These are phyloP conservation scores for Sebastes hubbsi DNA, from an alignment of 2,797 vertebrate genomes.

Conservation along the genomic window DNA sequence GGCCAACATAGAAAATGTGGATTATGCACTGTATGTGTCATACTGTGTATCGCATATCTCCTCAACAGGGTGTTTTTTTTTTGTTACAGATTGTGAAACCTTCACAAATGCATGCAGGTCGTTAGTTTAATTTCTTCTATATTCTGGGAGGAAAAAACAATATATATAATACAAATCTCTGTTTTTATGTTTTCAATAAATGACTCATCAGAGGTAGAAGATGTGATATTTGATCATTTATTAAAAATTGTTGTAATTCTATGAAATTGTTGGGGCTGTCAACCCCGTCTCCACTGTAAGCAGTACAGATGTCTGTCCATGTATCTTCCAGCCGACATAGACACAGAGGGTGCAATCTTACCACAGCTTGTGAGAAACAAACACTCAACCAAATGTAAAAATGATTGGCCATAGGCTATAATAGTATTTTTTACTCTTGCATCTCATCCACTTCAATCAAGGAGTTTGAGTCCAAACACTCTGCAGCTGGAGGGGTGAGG, in stretches of 20 bases:
- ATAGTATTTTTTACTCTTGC: constrained; percentile 18
- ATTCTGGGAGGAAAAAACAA: neutral
- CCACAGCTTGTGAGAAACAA: neutral
- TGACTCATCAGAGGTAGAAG: neutral
- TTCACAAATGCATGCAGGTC: neutral
- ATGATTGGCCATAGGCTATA: neutral
- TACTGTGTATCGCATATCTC: neutral
- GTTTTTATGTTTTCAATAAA: constrained; percentile 2
- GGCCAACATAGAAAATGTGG: neutral
- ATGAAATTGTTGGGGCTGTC: neutral
- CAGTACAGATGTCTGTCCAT: neutral
- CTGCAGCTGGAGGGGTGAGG: neutral
- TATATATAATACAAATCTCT: neutral
- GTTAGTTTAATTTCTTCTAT: neutral
- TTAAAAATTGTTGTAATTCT: constrained; percentile 3
- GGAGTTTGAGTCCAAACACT: constrained; percentile 34
- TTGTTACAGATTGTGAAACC: neutral
- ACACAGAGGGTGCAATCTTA: neutral
- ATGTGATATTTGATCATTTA: neutral
- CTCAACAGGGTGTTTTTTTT: neutral
- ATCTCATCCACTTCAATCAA: constrained; percentile 40
- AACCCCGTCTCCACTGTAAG: neutral
- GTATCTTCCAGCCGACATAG: neutral
- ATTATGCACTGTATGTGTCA: neutral
- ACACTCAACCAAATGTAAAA: constrained; percentile 35